Evolutionary conservation across 2,797 vertebrate species (phyloP).

Genomic region (Atherinosoma microstoma): DNA sequence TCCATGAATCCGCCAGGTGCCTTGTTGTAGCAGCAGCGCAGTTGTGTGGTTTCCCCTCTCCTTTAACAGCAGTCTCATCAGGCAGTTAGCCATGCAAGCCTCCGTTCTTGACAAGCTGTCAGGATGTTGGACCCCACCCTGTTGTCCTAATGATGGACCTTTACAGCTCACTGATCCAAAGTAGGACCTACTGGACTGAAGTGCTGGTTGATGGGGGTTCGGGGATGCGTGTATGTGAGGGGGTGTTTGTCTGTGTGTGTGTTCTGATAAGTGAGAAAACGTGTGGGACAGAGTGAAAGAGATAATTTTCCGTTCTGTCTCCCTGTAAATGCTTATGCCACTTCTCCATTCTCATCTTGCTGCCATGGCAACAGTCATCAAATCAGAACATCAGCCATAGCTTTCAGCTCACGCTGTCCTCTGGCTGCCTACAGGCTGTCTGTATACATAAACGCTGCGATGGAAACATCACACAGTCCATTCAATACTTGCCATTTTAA

Average conservation of each 20-base stretch:
- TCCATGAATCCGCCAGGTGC: constrained; percentile 60
- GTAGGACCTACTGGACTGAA: constrained; percentile 66
- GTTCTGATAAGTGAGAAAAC: constrained; percentile 9
- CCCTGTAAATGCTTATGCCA: constrained; percentile 47
- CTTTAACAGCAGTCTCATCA: constrained; percentile 71
- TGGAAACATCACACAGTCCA: constrained; percentile 64
- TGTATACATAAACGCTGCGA: constrained; percentile 70
- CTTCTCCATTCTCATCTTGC: constrained; percentile 66
- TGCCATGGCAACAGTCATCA: constrained; percentile 83
- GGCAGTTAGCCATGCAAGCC: constrained; percentile 70
- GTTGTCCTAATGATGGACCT: constrained; percentile 79
- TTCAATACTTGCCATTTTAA: constrained; percentile 58
- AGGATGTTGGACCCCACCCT: constrained; percentile 67
- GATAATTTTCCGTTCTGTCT: constrained; percentile 53
- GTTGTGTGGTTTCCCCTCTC: constrained; percentile 36
- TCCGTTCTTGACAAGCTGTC: constrained; percentile 77
- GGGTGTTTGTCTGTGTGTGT: constrained; percentile 9
- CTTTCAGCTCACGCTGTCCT: constrained; percentile 72
- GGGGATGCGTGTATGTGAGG: constrained; percentile 22
- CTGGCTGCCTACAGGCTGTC: constrained; percentile 63
- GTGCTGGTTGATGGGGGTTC: constrained; percentile 42
- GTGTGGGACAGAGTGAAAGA: constrained; percentile 8
- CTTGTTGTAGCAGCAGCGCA: constrained; percentile 37
- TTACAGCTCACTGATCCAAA: constrained; percentile 76
- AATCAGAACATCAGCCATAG: constrained; percentile 76